Base-by-base conservation (phyloP, 2,797 vertebrate species). In the Enteromius afrohamiltoni region DNA sequence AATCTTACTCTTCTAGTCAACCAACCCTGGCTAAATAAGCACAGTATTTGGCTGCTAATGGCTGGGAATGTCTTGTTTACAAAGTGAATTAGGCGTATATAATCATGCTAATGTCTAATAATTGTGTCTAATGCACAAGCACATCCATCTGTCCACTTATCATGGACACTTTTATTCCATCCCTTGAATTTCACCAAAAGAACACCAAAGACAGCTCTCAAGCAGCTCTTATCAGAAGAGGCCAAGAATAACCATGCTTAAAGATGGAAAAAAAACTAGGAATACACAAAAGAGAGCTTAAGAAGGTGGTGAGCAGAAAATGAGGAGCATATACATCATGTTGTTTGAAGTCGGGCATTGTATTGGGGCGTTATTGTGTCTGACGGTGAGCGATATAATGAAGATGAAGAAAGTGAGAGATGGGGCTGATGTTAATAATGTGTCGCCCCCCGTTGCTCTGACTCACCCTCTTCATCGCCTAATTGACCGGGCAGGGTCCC, bases 401-500 rank as follows among this genome's bases (percentile, higher is more conserved):
- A 98, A 96, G 96, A 96, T 94, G 91, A 90, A 91, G 90, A 95
- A 95, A 95, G 92, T 91, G 88, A 91, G 89, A 93, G 93, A 94
- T 93, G 94, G 94, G 94, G 93, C 91, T 91, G 93, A 58, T 60
- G 64, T 93, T 95, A 93, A 91, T 90, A 95, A 94, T 91, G 90
- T 89, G 92, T 91, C 89, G 89, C 91, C 94, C 94, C 96, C 96
- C 78, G 89, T 95, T 94, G 96, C 71, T 94, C 91, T 91, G 92
- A 93, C 95, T 96, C 95, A 95, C 95, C 96, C 96, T 96, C 94
- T 92, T 94, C 92, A 83, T 92, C 89, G 94, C 89, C 93, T 98
- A 98, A 98, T 99, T 98, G 97, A 97, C 97, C 95, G 91, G 83
- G 93, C 93, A 92, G 88, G 95, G 93, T 97, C 97, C 96, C 96